Base-by-base conservation (phyloP, 2,888 invertebrate species). In the Sinohyriopsis cumingii region DNA sequence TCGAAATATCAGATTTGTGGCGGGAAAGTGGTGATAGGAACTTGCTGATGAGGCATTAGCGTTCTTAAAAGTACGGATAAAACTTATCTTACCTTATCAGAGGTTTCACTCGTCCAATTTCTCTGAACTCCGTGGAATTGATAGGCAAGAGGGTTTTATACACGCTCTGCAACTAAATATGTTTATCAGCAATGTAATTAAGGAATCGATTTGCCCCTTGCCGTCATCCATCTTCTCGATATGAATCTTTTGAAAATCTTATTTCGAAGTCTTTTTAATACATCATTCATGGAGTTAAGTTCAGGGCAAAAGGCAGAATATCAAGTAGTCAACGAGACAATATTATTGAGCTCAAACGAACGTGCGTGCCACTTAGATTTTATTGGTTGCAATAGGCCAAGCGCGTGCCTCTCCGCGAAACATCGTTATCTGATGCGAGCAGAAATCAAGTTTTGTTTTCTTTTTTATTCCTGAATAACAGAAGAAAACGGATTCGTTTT, bases 141-240 rank as follows among this genome's bases (percentile, higher is more conserved):
- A 45, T 45, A 45, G 45, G 45, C 45, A 45, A 22, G 24, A 9
- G 19, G 12, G 12, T 24, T 59, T 22, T 59, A 59, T 22, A 22
- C 59, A 24, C 59, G 22, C 59, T 22, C 65, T 25, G 65, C 65
- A 59, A 57, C 53, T 53, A 65, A 65, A 65, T 67, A 55, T 67
- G 67, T 62, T 67, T 61, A 67, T 67, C 55, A 55, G 62, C 55
- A 53, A n/a, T 33, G 55, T 67, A 67, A 67, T 67, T 67, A 62
- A 19, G 61, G 19, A 55, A 24, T 62, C 22, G 56, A 54, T 65
- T 33, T 65, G n/a, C 20, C 20, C 22, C 28, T 59, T 5, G 60
- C 53, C 53, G 66, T 53, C 59, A 60, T 66, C 60, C 54, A 66
- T 66, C 66, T 60, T 66, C 20, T 53, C 33, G 66, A 66, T 59